Base-by-base conservation (phyloP, 2,797 vertebrate species). In the Gymnoscopelus microlampas region DNA sequence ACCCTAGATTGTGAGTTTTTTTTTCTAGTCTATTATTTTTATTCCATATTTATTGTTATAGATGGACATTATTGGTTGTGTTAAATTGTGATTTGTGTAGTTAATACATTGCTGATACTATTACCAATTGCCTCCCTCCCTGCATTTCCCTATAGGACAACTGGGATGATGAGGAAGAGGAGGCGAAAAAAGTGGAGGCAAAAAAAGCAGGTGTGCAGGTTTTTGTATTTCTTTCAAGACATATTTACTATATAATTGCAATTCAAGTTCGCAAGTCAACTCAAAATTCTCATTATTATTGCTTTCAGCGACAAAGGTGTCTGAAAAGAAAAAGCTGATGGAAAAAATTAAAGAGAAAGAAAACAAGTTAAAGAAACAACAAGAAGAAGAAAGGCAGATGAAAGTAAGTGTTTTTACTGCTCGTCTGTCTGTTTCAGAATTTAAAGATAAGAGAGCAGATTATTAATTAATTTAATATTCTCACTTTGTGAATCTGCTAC, bases 321-420 rank as follows among this genome's bases (percentile, higher is more conserved):
- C 96, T 60, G 96, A 98, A 72, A 99, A 99, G 93, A 99, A 99
- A 93, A 99, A 95, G 91, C 88, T 96, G 91, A 93, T 74, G 81
- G 96, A 97, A 86, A 99, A 99, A 89, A 97, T 99, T 74, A 99
- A 97, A 94, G 97, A 98, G 85, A 98, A 94, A 89, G 97, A 99
- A 92, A 94, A 93, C 69, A 88, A 88, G 76, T 91, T 94, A 85
- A 95, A 90, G 90, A 95, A 96, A 77, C 96, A 95, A 88, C 93
- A 96, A 83, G 91, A 97, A 85, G 94, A 96, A 66, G 93, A 96
- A 73, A 77, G 94, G 63, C 87, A 89, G 78, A 87, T 92, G 32
- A 83, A 92, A 72, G 97, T 97, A 85, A 93, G 83, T 78, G 5
- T 13, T 19, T 15, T 15, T 13, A 35, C 39, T 35, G 32, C 12